phyloP scores from a whole-genome alignment of 2,113 vertebrate species.

The Haemorhous mexicanus region DNA sequence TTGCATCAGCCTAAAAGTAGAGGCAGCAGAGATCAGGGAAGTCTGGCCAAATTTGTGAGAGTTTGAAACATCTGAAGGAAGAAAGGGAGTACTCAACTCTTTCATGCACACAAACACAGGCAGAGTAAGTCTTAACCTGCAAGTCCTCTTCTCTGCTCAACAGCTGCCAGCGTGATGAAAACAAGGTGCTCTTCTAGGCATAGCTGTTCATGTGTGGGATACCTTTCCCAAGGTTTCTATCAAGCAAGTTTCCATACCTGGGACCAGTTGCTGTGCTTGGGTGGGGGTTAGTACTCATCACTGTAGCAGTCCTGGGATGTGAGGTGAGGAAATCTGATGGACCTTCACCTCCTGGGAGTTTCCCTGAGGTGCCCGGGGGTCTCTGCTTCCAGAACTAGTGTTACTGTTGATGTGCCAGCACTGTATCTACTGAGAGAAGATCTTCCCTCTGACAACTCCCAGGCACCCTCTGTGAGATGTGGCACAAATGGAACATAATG shows the following conservation, averaged over 20 bases:
- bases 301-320: accelerated
- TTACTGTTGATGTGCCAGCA: neutral
- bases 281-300: neutral
- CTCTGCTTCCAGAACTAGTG: neutral
- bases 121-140: neutral
- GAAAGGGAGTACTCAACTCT: neutral
- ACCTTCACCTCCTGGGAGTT: neutral
- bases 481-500: neutral
- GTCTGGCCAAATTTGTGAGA: neutral
- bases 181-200: neutral
- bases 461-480: neutral
- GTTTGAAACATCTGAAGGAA: neutral
- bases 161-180: neutral
- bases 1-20: neutral
- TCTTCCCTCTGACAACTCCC: neutral
- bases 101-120: neutral
- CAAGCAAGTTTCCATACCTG: neutral
- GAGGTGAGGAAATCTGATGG: neutral
- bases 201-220: neutral
- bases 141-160: neutral
- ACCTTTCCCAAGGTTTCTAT: neutral
- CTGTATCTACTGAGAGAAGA: neutral
- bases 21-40: neutral
- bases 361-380: neutral
- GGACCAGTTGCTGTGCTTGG: accelerated